Base-by-base conservation (phyloP, 2,888 invertebrate genomes). In the Drosophila birchii region DNA sequence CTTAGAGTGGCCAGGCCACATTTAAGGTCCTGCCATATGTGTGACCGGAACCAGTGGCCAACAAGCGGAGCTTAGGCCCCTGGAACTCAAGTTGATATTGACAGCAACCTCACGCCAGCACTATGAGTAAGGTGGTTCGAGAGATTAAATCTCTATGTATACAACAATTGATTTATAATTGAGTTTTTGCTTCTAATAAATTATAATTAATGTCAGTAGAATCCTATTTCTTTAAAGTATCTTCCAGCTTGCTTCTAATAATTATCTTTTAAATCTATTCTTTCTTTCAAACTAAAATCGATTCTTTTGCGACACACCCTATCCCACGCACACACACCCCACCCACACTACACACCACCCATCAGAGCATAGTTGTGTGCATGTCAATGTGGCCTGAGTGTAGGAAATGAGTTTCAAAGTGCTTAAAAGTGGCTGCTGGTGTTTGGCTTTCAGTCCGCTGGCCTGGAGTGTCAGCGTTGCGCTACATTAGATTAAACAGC, bases 331-430 rank as follows among this genome's bases (percentile, higher is more conserved):
- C 20, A 64, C 41, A 57, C 18, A 38, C 34, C 18, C 34, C 34
- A 49, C 38, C 43, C 38, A 43, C 26, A 43, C 26, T n/a, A 26
- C 20, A 18, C 49, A 62, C 26, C 53, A 64, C 20, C 60, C 53
- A 66, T 54, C 67, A 20, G 53, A 47, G 71, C 53, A 49, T 59
- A 43, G 60, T 71, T 72, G 70, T 75, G 58, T 75, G 86, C 79
- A 83, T 79, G 78, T 79, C 64, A 75, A 73, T 80, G 83, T 74
- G 78, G 75, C 39, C 44, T 72, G 80, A 87, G 80, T 70, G 80
- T 80, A 80, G 89, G 79, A 86, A 86, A 89, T 86, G 87, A 87
- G 80, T 80, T 86, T 81, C 64, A 81, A 85, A 85, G 85, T 81
- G 89, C 74, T 88, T 84, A 68, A 84, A 88, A 84, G 89, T 89